Percentiles rank a stretch among this genome's conserved stretches.
phyloP scores from a whole-genome alignment of 2,888 invertebrate genomes.

The Drosophila nigritarsus region DNA sequence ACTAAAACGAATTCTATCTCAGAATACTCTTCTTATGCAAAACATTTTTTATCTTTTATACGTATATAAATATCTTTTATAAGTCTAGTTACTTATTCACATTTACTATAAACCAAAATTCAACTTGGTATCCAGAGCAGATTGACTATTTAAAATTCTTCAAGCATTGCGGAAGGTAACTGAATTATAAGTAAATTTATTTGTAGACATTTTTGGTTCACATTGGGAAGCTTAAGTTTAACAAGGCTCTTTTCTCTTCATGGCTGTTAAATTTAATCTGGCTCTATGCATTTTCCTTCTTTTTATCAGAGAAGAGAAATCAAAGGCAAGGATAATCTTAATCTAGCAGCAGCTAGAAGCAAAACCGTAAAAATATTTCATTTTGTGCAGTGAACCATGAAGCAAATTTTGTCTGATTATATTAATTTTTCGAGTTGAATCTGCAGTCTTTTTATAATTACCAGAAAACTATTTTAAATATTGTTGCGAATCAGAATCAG shows the following conservation, averaged over 20 bases:
- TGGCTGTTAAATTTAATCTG: constrained; percentile 6
- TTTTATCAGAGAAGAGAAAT: constrained; percentile 22
- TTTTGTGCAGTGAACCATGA: constrained; percentile 9
- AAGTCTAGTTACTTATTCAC: background rate
- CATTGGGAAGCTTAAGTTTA: background rate
- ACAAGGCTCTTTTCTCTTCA: background rate
- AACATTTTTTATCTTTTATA: background rate
- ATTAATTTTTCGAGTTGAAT: constrained; percentile 37
- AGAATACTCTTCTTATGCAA: background rate
- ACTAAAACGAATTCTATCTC: background rate
- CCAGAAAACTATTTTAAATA: constrained; percentile 26
- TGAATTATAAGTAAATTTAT: background rate
- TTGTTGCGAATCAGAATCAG: background rate
- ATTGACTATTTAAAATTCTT: background rate
- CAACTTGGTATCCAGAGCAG: no score
- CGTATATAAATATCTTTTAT: background rate
- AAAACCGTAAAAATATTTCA: constrained; percentile 21
- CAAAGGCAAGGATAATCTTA: constrained; percentile 28
- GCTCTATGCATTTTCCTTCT: background rate
- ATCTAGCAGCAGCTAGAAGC: constrained; percentile 29
- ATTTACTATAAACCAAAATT: background rate
- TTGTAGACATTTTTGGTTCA: background rate
- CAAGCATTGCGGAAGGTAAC: background rate
- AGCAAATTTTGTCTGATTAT: constrained; percentile 3
- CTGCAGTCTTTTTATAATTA: constrained; percentile 48